phyloP scores from a whole-genome alignment of 2,888 invertebrate genomes.

The Laothoe populi region DNA sequence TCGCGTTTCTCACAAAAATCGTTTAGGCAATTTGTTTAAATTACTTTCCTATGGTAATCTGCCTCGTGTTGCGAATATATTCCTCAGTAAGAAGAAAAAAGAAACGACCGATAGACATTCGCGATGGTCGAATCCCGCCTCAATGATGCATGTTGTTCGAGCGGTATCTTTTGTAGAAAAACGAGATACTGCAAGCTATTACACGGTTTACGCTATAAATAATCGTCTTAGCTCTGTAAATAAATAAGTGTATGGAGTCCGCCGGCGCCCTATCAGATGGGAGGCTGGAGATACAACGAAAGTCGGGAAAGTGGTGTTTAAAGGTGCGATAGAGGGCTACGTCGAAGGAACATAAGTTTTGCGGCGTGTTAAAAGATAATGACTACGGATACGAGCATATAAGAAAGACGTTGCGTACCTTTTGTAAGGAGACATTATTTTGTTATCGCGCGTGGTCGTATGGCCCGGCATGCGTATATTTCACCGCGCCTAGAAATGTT shows the following conservation, averaged over 20 bases:
- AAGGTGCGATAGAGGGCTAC: slow-evolving; percentile 71
- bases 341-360: slow-evolving; percentile 73
- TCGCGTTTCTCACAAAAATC: slow-evolving; percentile 71
- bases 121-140: slow-evolving; percentile 62
- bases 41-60: slow-evolving; percentile 80
- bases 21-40: slow-evolving; percentile 79
- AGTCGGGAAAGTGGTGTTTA: slow-evolving; percentile 76
- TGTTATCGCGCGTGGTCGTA: slow-evolving; percentile 65
- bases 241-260: slow-evolving; percentile 77
- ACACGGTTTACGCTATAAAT: slow-evolving; percentile 79
- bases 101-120: slow-evolving; percentile 55
- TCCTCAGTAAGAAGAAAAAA: slow-evolving; percentile 54
- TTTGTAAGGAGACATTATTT: slow-evolving; percentile 69
- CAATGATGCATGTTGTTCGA: slow-evolving; percentile 72
- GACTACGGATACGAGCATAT: slow-evolving; percentile 68
- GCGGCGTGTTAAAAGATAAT: slow-evolving; percentile 80
- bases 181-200: slow-evolving; percentile 75
- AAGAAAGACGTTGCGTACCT: slow-evolving; percentile 73
- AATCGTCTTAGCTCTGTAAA: slow-evolving; percentile 77
- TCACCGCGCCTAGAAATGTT: slow-evolving; percentile 68
- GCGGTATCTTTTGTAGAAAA: slow-evolving; percentile 65
- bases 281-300: slow-evolving; percentile 65
- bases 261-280: slow-evolving; percentile 77
- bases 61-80: slow-evolving; percentile 72
- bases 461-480: slow-evolving; percentile 62